phyloP scores from a whole-genome alignment of 2,888 invertebrate species.

The Isoperla grammatica region DNA sequence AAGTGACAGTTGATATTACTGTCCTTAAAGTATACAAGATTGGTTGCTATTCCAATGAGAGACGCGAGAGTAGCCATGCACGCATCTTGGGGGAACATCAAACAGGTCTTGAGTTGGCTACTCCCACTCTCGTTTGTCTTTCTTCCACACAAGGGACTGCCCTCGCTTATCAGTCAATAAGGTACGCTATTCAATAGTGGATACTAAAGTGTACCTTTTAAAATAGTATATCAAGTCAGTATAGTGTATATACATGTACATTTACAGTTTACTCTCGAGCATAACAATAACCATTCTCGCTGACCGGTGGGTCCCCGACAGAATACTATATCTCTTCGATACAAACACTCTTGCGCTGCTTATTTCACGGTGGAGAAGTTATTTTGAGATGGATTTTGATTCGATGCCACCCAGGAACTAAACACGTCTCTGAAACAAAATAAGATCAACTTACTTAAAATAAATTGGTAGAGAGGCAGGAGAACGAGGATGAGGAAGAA shows the following conservation, averaged over 20 bases:
- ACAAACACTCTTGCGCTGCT: constrained; percentile 31
- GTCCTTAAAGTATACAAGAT: constrained; percentile 27
- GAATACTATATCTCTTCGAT: not conserved
- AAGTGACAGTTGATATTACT: constrained; percentile 27
- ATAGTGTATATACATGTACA: constrained; percentile 24
- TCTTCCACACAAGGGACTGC: not conserved
- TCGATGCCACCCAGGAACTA: constrained; percentile 82
- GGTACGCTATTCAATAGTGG: constrained; percentile 22
- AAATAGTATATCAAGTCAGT: constrained; percentile 25
- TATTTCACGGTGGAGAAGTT: constrained; percentile 72
- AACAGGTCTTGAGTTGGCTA: constrained; percentile 3
- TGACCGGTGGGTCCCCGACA: not conserved
- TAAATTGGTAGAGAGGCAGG: not conserved
- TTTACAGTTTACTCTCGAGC: constrained; percentile 25
- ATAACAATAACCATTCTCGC: constrained; percentile 23
- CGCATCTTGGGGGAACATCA: not conserved
- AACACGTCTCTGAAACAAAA: constrained; percentile 73
- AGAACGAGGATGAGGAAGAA: too few relatives aligned
- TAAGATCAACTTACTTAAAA: not conserved
- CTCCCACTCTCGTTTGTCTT: constrained; percentile 1
- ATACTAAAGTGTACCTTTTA: too few relatives aligned
- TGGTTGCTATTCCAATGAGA: not conserved
- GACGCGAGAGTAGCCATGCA: not conserved
- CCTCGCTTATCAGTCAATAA: constrained; percentile 25
- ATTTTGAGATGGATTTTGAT: constrained; percentile 72